These are phyloP conservation scores for Aphodius granarius DNA, from an alignment of 2,888 invertebrate genomes.

Conservation along the genomic window DNA sequence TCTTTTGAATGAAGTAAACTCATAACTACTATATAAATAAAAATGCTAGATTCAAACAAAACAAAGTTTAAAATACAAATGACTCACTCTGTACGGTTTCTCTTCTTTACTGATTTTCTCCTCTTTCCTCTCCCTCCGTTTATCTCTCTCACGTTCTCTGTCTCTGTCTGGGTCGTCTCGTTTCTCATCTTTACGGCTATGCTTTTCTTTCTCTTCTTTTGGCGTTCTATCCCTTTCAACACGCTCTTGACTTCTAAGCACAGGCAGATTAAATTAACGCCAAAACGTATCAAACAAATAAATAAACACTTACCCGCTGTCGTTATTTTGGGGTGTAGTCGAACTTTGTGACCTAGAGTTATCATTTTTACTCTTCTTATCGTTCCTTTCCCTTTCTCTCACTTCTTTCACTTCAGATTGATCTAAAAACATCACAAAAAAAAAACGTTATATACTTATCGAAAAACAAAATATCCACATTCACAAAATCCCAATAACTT, in stretches of 20 bases:
- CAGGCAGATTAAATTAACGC: background rate
- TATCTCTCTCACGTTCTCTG: slow-evolving; percentile 63
- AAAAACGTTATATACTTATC: too few relatives aligned
- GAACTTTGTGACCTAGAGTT: slow-evolving; percentile 28
- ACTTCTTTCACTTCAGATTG: slow-evolving; percentile 26
- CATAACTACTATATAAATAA: slow-evolving; percentile 19
- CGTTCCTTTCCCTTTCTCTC: slow-evolving; percentile 42
- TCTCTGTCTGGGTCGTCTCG: slow-evolving; percentile 60
- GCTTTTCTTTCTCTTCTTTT: slow-evolving; percentile 47
- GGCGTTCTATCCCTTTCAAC: slow-evolving; percentile 48
- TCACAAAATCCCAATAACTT: too few relatives aligned
- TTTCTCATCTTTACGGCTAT: slow-evolving; percentile 57
- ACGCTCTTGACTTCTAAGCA: slow-evolving; percentile 26
- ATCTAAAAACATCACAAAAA: too few relatives aligned
- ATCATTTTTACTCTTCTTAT: slow-evolving; percentile 40
- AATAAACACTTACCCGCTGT: slow-evolving; percentile 37
- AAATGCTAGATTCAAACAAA: background rate
- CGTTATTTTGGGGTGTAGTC: slow-evolving; percentile 39
- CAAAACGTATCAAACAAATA: background rate
- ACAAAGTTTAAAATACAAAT: background rate
- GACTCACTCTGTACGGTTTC: slow-evolving; percentile 49
- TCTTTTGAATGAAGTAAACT: too few relatives aligned
- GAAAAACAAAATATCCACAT: too few relatives aligned
- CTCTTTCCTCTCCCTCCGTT: slow-evolving; percentile 60
- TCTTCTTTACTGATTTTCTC: slow-evolving; percentile 50